These are phyloP conservation scores for Megaustenia siamemsis DNA, from an alignment of 2,888 invertebrate species.

Conservation along the genomic window DNA sequence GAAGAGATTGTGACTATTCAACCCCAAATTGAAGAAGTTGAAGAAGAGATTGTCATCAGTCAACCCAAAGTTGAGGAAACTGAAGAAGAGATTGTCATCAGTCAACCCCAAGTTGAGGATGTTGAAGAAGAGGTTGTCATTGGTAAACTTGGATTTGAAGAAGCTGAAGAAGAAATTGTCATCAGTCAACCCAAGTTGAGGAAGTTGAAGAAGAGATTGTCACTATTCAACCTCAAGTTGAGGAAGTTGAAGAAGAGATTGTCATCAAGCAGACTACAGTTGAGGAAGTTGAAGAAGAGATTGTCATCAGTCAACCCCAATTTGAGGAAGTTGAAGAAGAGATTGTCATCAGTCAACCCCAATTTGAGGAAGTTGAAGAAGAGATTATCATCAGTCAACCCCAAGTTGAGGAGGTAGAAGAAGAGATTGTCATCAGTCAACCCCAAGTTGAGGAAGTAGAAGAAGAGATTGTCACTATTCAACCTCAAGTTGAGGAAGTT, in stretches of 20 bases:
- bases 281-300: slow-evolving; percentile 81
- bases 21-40: slow-evolving; percentile 51
- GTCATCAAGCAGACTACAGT: slow-evolving; percentile 72
- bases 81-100: slow-evolving; percentile 38
- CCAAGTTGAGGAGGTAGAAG: slow-evolving; percentile 23
- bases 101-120: slow-evolving; percentile 39
- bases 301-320: slow-evolving; percentile 66
- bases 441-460: slow-evolving; percentile 72
- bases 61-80: slow-evolving; percentile 41
- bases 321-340: slow-evolving; percentile 67
- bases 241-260: slow-evolving; percentile 74
- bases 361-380: slow-evolving; percentile 42
- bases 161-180: slow-evolving; percentile 58
- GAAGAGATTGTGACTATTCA: slow-evolving; percentile 67
- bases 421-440: slow-evolving; percentile 30
- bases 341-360: slow-evolving; percentile 19
- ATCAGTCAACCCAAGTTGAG: slow-evolving; percentile 65
- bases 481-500: slow-evolving; percentile 50
- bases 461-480: slow-evolving; percentile 56
- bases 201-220: slow-evolving; percentile 81
- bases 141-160: slow-evolving; percentile 54
- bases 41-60: slow-evolving; percentile 46
- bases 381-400: slow-evolving; percentile 29
- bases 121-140: slow-evolving; percentile 73
- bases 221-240: slow-evolving; percentile 68